Base-by-base conservation (phyloP, 1,140 invertebrate genomes). In the Epicauta chinensis region DNA sequence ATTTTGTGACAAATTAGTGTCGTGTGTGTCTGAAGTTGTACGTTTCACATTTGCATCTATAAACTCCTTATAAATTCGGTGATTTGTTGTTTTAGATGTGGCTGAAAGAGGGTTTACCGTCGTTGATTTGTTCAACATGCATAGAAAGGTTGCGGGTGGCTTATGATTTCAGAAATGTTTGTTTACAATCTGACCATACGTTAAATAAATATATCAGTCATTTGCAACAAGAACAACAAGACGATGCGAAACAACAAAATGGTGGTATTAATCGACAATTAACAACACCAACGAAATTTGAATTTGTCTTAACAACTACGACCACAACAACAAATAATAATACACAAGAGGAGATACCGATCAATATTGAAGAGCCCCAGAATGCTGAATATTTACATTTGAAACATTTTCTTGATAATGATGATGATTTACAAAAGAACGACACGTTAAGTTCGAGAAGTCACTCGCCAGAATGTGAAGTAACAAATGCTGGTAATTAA, bases 401-500 rank as follows among this genome's bases (percentile, higher is more conserved):
- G n/a, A 66, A 68, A 50, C 66, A 68, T 56, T 68, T 68, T 49
- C 51, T 66, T 12, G 64, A 68, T 45, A 63, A 55, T 58, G 64
- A 63, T 14, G 64, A 60, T 13, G 58, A 60, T 30, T 41, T 62
- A 16, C 15, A 36, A 0, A 66, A 68, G 58, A 52, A 50, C 43
- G 54, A 56, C 34, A 23, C 29, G 52, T 36, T 15, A 55, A 17
- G 46, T 49, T 5, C 51, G 56, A 11, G 51, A 51, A 16, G 40
- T n/a, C 6, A 6, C 10, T 7, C 31, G 29, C 46, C 15, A 37
- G 43, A 16, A 58, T 59, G 2, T 47, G 56, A 46, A 60, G 16
- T 49, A 5, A 38, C 14, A n/a, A 39, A 17, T 49, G 29, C 44
- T 16, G 44, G 11, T 17, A 41, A 46, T 6, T 36, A 46, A 30